These are phyloP conservation scores for Corydoras sp. DNA, from an alignment of 2,113 vertebrate species.

Conservation along the genomic window DNA sequence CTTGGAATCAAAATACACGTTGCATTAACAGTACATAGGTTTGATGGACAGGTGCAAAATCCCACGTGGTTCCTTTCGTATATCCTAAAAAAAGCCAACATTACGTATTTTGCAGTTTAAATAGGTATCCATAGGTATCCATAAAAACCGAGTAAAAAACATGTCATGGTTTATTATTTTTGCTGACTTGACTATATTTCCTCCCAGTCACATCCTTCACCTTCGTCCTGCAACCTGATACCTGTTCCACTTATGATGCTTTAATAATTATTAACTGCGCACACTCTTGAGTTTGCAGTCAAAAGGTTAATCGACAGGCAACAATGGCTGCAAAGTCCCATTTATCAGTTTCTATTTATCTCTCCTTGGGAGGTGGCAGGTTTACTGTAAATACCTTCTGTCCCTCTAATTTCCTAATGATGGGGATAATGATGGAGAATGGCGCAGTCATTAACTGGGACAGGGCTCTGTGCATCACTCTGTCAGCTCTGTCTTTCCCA, in stretches of 20 bases:
- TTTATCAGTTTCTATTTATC: slow-evolving; percentile 99
- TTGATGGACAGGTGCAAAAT: no score
- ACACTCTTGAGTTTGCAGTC: slow-evolving; percentile 87
- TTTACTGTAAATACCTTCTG: slow-evolving; percentile 99
- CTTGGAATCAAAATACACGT: no score
- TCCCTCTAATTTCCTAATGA: slow-evolving; percentile 99
- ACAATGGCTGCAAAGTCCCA: slow-evolving; percentile 80
- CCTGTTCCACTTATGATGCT: slow-evolving; percentile 82
- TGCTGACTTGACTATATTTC: background rate
- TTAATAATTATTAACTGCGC: slow-evolving; percentile 89
- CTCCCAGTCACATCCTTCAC: background rate
- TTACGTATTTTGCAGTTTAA: no score
- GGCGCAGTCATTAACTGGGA: slow-evolving; percentile 97
- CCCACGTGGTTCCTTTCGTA: no score
- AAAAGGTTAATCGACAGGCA: slow-evolving; percentile 97
- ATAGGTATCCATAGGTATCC: no score
- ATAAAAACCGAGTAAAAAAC: background rate
- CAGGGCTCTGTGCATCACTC: slow-evolving; percentile 97
- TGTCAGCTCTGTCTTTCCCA: slow-evolving; percentile 89
- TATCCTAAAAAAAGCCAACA: no score
- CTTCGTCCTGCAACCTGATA: slow-evolving; percentile 33
- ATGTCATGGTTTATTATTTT: background rate
- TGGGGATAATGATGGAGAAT: slow-evolving; percentile 99
- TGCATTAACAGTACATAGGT: no score
- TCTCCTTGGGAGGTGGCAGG: slow-evolving; percentile 99